Base-by-base conservation (phyloP, 2,113 vertebrate species). In the Neogobius melanostomus region DNA sequence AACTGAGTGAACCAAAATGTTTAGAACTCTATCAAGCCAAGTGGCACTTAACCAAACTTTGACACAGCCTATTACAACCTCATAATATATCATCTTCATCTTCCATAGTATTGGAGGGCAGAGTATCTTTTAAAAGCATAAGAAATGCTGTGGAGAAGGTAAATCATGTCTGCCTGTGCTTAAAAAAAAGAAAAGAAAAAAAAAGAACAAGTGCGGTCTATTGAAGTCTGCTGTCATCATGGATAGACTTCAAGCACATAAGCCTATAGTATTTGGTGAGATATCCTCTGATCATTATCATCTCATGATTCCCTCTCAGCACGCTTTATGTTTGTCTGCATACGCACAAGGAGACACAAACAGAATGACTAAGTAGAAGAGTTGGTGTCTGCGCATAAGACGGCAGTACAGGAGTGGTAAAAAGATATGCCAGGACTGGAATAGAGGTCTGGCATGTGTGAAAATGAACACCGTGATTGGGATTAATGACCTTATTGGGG, bases 401-500 rank as follows among this genome's bases (percentile, higher is more conserved):
- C 75, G 70, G 77, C 69, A 51, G 56, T 76, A 62, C 79, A 82
- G 77, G 71, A 77, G 79, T 9, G 70, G 82, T 82, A 83, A 83
- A 90, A 86, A 85, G 81, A 90, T 75, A 87, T 85, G 83, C 88
- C 80, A 85, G 81, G 77, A 81, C 79, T 76, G 69, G 84, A 87
- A 88, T 89, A 87, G 86, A 84, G 85, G 78, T 75, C 81, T 91
- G 88, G 87, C 88, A 85, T 86, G 87, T 90, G 85, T 85, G 87
- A 88, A 89, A 90, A 87, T 87, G 90, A 90, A 88, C 83, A 88
- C 82, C 66, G 72, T 90, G 83, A 91, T 91, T 87, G 83, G 88
- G 87, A 91, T 91, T 90, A 91, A 91, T 90, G 88, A 90, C 87
- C 83, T 91, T 88, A 89, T 85, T 80, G 84, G 79, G 85, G 74